These are phyloP conservation scores for Thymelicus sylvestris DNA, from an alignment of 2,888 invertebrate genomes.

Conservation along the genomic window DNA sequence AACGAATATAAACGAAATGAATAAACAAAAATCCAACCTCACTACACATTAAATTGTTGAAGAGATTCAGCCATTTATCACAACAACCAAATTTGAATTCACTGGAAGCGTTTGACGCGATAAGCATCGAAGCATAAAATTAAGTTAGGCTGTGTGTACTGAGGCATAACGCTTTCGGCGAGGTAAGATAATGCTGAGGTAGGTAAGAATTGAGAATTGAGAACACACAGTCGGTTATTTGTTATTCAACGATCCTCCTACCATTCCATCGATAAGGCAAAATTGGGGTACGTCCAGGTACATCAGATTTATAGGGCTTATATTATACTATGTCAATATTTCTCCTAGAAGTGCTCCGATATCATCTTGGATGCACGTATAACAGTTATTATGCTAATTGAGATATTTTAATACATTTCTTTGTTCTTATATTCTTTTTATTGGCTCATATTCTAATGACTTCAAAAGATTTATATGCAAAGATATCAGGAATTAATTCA, in stretches of 20 bases:
- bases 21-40: not conserved
- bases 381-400: too few species aligned
- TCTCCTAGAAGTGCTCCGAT: not conserved
- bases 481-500: too few species aligned
- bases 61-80: conserved; percentile 25
- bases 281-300: conserved; percentile 28
- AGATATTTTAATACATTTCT: too few species aligned
- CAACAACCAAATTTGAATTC: conserved; percentile 29
- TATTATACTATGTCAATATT: conserved; percentile 18
- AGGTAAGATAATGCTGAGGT: conserved; percentile 37
- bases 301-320: conserved; percentile 1
- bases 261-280: conserved; percentile 35
- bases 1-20: not conserved
- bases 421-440: too few species aligned
- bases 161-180: conserved; percentile 27
- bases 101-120: conserved; percentile 27
- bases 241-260: conserved; percentile 39
- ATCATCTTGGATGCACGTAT: not conserved
- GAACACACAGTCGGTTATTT: conserved; percentile 39
- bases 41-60: conserved; percentile 5
- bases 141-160: conserved; percentile 33
- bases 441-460: too few species aligned
- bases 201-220: conserved; percentile 35
- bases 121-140: conserved; percentile 36
- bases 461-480: too few species aligned